phyloP scores from a whole-genome alignment of 2,797 vertebrate genomes.

The Lagorchestes hirsutus region DNA sequence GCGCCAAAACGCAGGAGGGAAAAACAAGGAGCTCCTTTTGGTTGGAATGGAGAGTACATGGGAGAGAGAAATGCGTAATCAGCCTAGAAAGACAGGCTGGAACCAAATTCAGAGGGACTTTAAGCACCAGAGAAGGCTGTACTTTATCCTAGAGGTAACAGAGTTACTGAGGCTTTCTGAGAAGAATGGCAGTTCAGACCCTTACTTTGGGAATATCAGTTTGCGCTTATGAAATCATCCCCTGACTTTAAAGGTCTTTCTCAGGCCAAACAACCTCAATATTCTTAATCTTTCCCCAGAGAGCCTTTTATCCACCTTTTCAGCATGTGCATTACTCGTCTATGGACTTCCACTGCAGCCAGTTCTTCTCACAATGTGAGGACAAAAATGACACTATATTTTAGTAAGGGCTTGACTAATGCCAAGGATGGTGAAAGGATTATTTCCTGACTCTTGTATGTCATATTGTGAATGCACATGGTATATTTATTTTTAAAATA shows the following conservation, averaged over 20 bases:
- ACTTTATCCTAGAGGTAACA: neutral
- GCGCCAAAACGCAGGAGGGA: neutral
- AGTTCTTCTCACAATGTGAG: slow-evolving; percentile 44
- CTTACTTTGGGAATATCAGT: neutral
- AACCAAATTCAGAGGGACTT: neutral
- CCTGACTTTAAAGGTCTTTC: slow-evolving; percentile 17
- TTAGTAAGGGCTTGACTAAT: neutral
- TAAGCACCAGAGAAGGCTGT: neutral
- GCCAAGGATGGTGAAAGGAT: neutral
- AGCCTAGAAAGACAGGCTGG: neutral
- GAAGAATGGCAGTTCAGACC: neutral
- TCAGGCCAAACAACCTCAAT: neutral
- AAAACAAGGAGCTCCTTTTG: neutral
- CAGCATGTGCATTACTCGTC: neutral
- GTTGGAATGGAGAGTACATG: neutral
- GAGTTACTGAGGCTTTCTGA: neutral
- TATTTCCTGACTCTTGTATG: slow-evolving; percentile 11
- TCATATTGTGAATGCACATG: slow-evolving; percentile 37
- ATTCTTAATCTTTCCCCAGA: slow-evolving; percentile 15
- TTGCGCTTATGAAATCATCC: neutral
- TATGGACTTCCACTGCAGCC: slow-evolving; percentile 6
- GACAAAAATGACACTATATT: neutral
- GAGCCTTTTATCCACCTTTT: slow-evolving; percentile 17
- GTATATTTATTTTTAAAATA: slow-evolving; percentile 66
- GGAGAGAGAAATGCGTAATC: neutral